Conservation (phyloP, 2,888 invertebrate genomes). For the Zaprionus obscuricornis region DNA sequence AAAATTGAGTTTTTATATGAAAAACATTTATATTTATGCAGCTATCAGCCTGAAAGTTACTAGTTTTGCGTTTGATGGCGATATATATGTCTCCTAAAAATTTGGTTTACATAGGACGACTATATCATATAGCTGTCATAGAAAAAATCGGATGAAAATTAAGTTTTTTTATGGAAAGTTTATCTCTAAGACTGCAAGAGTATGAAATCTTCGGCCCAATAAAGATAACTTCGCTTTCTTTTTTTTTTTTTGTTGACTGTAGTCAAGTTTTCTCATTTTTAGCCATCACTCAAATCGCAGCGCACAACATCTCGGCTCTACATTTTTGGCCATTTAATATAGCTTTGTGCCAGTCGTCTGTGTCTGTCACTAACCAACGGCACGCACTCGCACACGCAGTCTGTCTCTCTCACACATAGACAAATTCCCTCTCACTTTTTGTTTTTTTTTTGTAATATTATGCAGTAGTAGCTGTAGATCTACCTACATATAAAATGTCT, state of each 20-base stretch:
- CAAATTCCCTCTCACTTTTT: conserved; percentile 6
- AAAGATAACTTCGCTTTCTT: too few species aligned
- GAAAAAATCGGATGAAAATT: too few species aligned
- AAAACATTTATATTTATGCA: too few species aligned
- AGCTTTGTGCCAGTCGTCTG: conserved; percentile 45
- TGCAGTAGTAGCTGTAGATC: conserved; percentile 58
- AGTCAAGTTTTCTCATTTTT: conserved; percentile 39
- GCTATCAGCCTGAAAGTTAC: too few species aligned
- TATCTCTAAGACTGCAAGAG: too few species aligned
- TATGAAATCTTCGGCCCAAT: neutral
- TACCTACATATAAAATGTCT: conserved; percentile 50
- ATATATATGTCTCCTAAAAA: too few species aligned
- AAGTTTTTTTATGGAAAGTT: too few species aligned
- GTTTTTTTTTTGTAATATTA: conserved; percentile 45
- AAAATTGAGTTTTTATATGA: too few species aligned
- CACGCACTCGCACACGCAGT: neutral
- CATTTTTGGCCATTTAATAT: conserved; percentile 61
- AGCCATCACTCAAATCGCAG: conserved; percentile 59
- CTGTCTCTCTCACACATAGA: neutral
- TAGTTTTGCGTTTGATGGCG: too few species aligned
- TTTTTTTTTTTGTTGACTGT: neutral
- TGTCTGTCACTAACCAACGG: neutral
- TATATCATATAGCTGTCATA: too few species aligned
- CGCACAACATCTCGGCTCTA: too few species aligned
- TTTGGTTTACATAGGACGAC: too few species aligned